phyloP scores from a whole-genome alignment of 2,113 vertebrate genomes.

The Clarias magur region DNA sequence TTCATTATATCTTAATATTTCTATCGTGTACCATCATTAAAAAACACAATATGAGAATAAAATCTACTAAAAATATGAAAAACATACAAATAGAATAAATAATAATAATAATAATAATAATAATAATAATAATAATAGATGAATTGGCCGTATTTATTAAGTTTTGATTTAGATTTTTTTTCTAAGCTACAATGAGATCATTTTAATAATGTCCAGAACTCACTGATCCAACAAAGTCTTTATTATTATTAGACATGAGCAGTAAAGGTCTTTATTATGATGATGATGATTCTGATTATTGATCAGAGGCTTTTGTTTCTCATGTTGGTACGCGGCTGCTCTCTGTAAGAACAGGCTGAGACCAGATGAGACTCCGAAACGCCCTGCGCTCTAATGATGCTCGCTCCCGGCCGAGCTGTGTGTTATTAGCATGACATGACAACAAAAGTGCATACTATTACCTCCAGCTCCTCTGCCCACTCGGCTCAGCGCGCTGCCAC shows the following conservation, averaged over 20 bases:
- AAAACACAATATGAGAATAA: not conserved
- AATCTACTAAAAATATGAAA: not conserved
- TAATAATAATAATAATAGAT: not conserved
- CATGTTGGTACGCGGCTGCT: not conserved
- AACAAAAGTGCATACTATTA: constrained; percentile 49
- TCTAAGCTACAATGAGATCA: not conserved
- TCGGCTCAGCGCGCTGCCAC: constrained; percentile 36
- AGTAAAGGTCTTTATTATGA: not conserved
- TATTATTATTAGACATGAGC: not conserved
- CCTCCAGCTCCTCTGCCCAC: constrained; percentile 40
- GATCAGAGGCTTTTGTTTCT: not conserved
- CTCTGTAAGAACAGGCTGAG: constrained; percentile 8
- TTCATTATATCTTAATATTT: not conserved
- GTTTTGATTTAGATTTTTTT: not conserved
- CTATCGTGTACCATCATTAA: not conserved
- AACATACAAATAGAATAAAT: no score
- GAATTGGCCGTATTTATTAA: not conserved
- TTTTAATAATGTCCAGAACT: not conserved
- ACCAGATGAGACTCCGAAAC: constrained; percentile 25
- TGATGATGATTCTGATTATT: not conserved
- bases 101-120: not conserved
- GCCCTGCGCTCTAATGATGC: constrained; percentile 34
- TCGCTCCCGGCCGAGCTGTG: constrained; percentile 21
- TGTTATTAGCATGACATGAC: constrained; percentile 50
- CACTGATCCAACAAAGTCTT: not conserved